Base-by-base conservation (phyloP, 2,113 vertebrate genomes). In the Pampusana beccarii region DNA sequence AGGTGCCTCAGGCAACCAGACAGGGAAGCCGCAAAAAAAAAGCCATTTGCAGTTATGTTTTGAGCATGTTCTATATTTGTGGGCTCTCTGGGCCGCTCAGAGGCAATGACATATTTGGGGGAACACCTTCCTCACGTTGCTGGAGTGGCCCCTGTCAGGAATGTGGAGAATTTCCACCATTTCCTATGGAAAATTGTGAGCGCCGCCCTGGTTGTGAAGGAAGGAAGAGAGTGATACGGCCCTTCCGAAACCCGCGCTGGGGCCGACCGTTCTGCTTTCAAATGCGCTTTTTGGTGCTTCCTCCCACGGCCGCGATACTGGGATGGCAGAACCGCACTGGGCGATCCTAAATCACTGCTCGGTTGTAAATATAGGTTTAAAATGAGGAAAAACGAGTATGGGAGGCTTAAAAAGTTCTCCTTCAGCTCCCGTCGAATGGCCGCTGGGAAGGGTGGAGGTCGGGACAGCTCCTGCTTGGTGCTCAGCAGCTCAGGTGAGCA, bases 211-310 rank as follows among this genome's bases (percentile, higher is more conserved):
- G 15, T 53, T 73, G 70, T 17, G n/a, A 77, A 95, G 97, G 97
- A 98, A 98, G 97, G 97, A 97, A 98, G 90, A 86, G 61, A 80
- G 88, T 54, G 64, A 96, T 95, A 88, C 33, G 90, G 77, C 94
- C 88, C 92, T 97, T 97, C 95, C 13, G 2, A 87, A 79, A 83
- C 36, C 85, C 16, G 50, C 87, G 86, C 71, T 34, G 34, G 12
- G n/a, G 75, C 88, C 90, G 73, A 71, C 67, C 78, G 77, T 51
- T 92, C 73, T 90, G 36, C 56, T 92, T 92, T 78, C 91, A 70
- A 73, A n/a, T 7, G 19, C 64, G 8, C 17, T 61, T 80, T 87
- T 42, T 46, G 66, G 58, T 82, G 91, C 65, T 79, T 91, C 86
- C 48, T 88, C 64, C 66, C 72, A 56, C 1, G 8, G 31, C 8